Conservation (phyloP, 2,797 vertebrate species). For the Echiichthys vipera region DNA sequence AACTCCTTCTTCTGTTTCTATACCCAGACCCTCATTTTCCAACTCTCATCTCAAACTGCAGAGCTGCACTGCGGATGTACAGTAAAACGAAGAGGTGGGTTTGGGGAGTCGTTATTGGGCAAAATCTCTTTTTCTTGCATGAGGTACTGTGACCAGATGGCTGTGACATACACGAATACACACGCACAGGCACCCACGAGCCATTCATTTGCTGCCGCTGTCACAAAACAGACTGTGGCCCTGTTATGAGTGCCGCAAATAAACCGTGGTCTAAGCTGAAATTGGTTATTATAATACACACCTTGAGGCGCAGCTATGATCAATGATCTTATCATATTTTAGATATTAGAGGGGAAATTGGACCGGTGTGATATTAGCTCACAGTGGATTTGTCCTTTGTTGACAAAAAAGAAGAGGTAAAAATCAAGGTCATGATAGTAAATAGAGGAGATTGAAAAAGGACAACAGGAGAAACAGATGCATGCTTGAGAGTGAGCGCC, state of each 20-base stretch:
- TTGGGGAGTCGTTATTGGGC: slow-evolving; percentile 20
- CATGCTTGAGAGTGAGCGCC: slow-evolving; percentile 46
- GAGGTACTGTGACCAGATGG: slow-evolving; percentile 71
- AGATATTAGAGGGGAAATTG: slow-evolving; percentile 12
- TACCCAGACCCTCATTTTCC: slow-evolving; percentile 14
- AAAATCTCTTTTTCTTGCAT: slow-evolving; percentile 64
- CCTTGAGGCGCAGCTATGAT: neutral
- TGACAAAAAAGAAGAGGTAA: slow-evolving; percentile 6
- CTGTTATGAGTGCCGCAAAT: slow-evolving; percentile 3
- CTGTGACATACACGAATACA: slow-evolving; percentile 61
- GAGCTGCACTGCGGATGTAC: slow-evolving; percentile 35
- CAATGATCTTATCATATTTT: slow-evolving; percentile 16
- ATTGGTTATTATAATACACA: slow-evolving; percentile 15
- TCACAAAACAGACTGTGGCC: slow-evolving; percentile 23
- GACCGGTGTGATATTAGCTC: neutral
- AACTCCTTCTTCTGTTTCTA: slow-evolving; percentile 20
- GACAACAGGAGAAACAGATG: slow-evolving; percentile 28
- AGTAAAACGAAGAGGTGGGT: slow-evolving; percentile 35
- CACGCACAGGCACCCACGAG: slow-evolving; percentile 34
- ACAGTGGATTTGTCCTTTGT: slow-evolving; percentile 5
- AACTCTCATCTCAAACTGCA: slow-evolving; percentile 56
- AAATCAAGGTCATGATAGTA: neutral
- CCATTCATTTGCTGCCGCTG: slow-evolving; percentile 8
- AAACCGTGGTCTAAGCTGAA: slow-evolving; percentile 10
- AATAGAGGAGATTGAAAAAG: slow-evolving; percentile 33